Evolutionary conservation across 2,113 vertebrate genomes (phyloP), one percentile per base, ranked within the genome.

Genomic region (Uria aalge): DNA sequence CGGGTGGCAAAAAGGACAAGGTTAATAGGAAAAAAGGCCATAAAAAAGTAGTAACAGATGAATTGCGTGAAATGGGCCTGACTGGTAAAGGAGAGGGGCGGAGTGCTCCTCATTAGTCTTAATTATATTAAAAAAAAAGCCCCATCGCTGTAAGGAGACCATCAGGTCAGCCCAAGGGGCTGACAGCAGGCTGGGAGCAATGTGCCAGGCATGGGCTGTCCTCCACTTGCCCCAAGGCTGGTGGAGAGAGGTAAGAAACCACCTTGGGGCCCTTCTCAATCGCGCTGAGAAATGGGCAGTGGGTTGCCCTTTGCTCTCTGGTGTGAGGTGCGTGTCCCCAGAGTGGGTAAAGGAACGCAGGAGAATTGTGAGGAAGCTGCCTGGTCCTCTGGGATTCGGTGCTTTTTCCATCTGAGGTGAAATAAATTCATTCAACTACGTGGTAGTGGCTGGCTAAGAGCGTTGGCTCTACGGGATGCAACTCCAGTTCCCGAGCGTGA

Each of bases 121-220:
- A 56, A 40, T 64, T 60, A 7, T 55, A 6, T 67, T 59, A 8
- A 11, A 30, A 30, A 43, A 43, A 62, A 69, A 17, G 5, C 5
- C 13, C 26, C 8, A 19, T 12, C 24, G 21, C 14, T 41, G 5
- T 57, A 67, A 72, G 20, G 11, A 38, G 14, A 16, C 8, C 11
- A 7, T 6, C 38, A 74, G 47, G n/a, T 43, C 15, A 43, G 24
- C 8, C 41, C 18, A 69, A 66, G 32, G 15, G 29, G 4, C 8
- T 62, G 52, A 21, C 4, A 38, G n/a, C 11, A 78, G 18, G 16
- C 17, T 62, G 32, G 45, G 53, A 92, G 17, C 15, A 45, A 24
- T 2, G 12, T 75, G 32, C 36, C 71, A 52, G 40, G n/a, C 27
- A 20, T 0, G 1, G 71, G 4, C 38, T 43, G 4, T 5, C n/a